Base-by-base conservation (phyloP, 2,113 vertebrate species). In the Mola mola region DNA sequence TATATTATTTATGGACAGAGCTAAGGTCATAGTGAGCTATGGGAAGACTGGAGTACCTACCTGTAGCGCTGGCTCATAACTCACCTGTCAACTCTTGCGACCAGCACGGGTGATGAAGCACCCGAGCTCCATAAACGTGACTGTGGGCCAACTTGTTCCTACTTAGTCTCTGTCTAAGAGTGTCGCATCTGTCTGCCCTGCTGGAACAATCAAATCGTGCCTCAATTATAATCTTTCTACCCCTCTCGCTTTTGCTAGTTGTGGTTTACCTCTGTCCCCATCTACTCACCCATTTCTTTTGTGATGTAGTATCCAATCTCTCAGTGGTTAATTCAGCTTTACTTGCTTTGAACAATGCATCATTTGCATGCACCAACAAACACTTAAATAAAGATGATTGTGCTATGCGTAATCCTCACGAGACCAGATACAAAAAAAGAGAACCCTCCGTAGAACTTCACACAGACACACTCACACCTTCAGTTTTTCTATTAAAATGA, bases 21-120 rank as follows among this genome's bases (percentile, higher is more conserved):
- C 56, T 70, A 90, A 91, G 90, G 91, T 91, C 87, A 82, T 15
- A 41, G 71, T 20, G 58, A 66, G 64, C 26, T 15, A 58, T 73
- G 69, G 76, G 78, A 73, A 72, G 81, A 56, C 57, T 51, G 37
- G 78, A 41, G 57, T 64, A 71, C 47, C 87, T 81, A 87, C 86
- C 84, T 89, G 87, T 81, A 53, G 78, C 55, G 22, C 51, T 16
- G 3, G 48, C 66, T 81, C 86, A 87, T 90, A 91, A 88, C 75
- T 91, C 89, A 90, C 26, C 81, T 87, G 88, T 85, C 85, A 81
- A 43, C 65, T 68, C 46, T 16, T 41, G 50, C 52, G 63, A 67
- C 68, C 21, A 80, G 80, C 49, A 52, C 49, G 1, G 49, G 78
- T 89, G 89, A 92, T 91, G 53, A 89, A 91, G 78, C 57, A 84